Percentiles rank a stretch among this genome's conserved stretches.
Conservation (phyloP, 1,140 invertebrate genomes). For the Cherax destructor region DNA sequence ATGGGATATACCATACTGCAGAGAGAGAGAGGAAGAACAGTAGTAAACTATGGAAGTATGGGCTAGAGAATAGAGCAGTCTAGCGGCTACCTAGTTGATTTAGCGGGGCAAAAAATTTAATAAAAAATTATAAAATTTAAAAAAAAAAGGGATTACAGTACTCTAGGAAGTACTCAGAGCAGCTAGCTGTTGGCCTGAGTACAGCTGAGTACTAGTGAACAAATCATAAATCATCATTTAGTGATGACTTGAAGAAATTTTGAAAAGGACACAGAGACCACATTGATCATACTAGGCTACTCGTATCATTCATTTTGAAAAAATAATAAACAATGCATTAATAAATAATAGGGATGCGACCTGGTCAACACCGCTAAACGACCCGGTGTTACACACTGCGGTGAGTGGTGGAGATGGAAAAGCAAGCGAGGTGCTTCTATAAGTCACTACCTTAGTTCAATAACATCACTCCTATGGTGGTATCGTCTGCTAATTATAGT, state of each 20-base stretch:
- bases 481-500: not conserved
- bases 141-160: no score
- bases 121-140: not conserved
- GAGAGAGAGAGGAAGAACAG: not conserved
- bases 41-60: not conserved
- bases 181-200: not conserved
- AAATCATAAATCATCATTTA: not conserved
- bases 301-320: not conserved
- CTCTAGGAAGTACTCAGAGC: not conserved
- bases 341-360: constrained; percentile 12
- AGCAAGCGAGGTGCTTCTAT: constrained; percentile 19
- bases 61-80: not conserved
- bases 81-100: not conserved
- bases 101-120: not conserved
- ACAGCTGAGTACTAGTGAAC: not conserved
- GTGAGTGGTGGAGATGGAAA: constrained; percentile 14
- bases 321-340: not conserved
- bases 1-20: not conserved
- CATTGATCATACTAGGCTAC: constrained; percentile 1
- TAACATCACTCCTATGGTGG: not conserved
- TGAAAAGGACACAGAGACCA: constrained; percentile 1
- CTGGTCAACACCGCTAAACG: not conserved
- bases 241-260: not conserved
- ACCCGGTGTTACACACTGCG: not conserved
- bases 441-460: not conserved